Evolutionary conservation across 2,797 vertebrate species (phyloP).

Genomic region (Oceanodroma leucorhoa): DNA sequence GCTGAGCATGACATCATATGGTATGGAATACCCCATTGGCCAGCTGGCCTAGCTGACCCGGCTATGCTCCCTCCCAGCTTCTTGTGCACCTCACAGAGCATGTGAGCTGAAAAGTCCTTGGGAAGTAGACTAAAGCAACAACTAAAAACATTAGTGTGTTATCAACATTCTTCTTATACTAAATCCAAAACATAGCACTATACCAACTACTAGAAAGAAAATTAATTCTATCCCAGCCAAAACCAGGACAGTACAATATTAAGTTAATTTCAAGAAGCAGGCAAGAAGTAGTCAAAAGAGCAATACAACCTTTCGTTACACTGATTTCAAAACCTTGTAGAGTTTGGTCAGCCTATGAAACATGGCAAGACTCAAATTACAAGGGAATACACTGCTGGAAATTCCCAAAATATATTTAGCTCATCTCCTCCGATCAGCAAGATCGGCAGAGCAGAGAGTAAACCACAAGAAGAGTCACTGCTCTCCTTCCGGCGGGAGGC

Average conservation of each 20-base stretch:
- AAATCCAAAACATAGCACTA: too few relatives aligned
- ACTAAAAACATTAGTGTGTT: too few relatives aligned
- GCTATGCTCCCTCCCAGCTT: too few relatives aligned
- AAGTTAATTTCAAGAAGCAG: neutral
- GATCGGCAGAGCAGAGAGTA: rapidly evolving
- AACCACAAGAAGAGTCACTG: rapidly evolving
- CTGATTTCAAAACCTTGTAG: rapidly evolving
- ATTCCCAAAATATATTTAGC: rapidly evolving
- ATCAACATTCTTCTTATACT: too few relatives aligned
- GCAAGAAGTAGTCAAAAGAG: neutral
- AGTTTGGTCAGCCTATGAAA: neutral
- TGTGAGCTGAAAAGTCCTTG: too few relatives aligned
- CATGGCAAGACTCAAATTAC: rapidly evolving
- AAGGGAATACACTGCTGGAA: rapidly evolving
- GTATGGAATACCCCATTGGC: too few relatives aligned
- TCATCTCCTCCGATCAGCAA: rapidly evolving
- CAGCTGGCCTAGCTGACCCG: too few relatives aligned
- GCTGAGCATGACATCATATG: too few relatives aligned
- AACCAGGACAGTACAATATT: neutral
- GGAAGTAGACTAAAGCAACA: too few relatives aligned
- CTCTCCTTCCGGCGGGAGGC: neutral
- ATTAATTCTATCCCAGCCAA: too few relatives aligned
- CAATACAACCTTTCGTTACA: neutral
- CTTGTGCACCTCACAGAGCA: too few relatives aligned
- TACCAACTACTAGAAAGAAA: too few relatives aligned